Base-by-base conservation (phyloP, 2,888 invertebrate genomes). In the Antitype chi region DNA sequence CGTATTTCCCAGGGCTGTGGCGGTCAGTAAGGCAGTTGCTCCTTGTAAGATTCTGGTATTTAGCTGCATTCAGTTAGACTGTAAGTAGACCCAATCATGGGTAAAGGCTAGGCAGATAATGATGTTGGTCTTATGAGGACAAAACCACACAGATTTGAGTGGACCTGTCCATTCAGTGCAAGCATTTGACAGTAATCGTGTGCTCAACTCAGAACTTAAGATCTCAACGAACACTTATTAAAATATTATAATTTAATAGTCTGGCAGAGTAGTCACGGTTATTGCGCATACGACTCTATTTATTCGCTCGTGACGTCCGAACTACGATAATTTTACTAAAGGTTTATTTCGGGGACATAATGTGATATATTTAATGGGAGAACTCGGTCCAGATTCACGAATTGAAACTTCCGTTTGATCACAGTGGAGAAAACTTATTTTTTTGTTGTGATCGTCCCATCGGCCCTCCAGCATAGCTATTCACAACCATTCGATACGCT, bases 311-410 rank as follows among this genome's bases (percentile, higher is more conserved):
- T 81, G 79, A 81, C 81, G 81, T 81, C 32, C 17, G 23, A 23
- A 49, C 25, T n/a, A 49, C 53, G 28, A 72, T 81, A 38, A 77
- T 82, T 68, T 57, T 82, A 64, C 17, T 71, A 64, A 62, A 71
- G 59, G 59, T 77, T 70, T 82, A 81, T 82, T 81, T 81, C 28
- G 59, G 64, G 73, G 82, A 82, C 82, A 78, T 57, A 25, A 28
- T 38, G 11, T 73, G 53, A 73, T 78, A 82, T 71, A 81, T 81
- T 72, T 52, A 69, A 71, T 73, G 15, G 5, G 15, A 17, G 7
- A 28, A 53, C 38, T 68, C 67, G 80, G 32, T 66, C 80, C 59
- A 78, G 59, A 78, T 78, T 53, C 59, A 28, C 28, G 53, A 15
- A 73, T 73, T 73, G 6, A 64, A 66, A 80, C 38, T 78, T 78